Evolutionary conservation across 2,113 vertebrate species (phyloP), one percentile per base, ranked within the genome.

Genomic region (Carassius carassius): DNA sequence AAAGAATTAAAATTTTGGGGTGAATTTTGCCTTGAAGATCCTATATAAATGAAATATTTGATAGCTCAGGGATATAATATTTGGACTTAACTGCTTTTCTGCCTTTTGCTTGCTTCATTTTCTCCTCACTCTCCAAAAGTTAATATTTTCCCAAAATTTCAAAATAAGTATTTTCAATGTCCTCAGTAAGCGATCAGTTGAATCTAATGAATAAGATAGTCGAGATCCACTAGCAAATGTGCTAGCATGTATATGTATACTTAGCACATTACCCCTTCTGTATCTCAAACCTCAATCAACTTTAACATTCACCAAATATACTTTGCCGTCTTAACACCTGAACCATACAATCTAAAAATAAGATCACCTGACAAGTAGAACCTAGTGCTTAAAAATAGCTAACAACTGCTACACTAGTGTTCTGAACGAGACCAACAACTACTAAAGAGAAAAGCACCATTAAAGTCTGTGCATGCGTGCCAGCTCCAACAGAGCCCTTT

Each of bases 401-500:
- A 35, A 58, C 17, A 17, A 35, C 63, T 32, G n/a, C 44, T 25
- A 25, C 16, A 21, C 74, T 37, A n/a, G 35, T 84, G 77, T 85
- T 91, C 91, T 47, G n/a, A 63, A 90, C 81, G 35, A 60, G 41
- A 29, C 44, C 89, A 70, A 80, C 90, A 89, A 85, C 91, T 87
- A 12, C 78, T 37, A 19, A 83, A 58, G 81, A 62, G 51, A 73
- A 77, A 63, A 25, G 41, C 70, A 84, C 51, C 29, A 81, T 85
- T 84, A 84, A 74, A 73, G 32, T 81, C 72, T 29, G 74, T 35
- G 84, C 82, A 82, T 74, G 63, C 4, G 25, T 89, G 60, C 62
- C 62, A 35, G 78, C 78, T 62, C 65, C 62, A 82, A 82, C 84
- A 85, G 67, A 86, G 41, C 86, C 88, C 86, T 85, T 85, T 81